Percentiles rank a stretch among this genome's conserved stretches.
Conservation (phyloP, 2,888 invertebrate species). For the Phengaris alcon region DNA sequence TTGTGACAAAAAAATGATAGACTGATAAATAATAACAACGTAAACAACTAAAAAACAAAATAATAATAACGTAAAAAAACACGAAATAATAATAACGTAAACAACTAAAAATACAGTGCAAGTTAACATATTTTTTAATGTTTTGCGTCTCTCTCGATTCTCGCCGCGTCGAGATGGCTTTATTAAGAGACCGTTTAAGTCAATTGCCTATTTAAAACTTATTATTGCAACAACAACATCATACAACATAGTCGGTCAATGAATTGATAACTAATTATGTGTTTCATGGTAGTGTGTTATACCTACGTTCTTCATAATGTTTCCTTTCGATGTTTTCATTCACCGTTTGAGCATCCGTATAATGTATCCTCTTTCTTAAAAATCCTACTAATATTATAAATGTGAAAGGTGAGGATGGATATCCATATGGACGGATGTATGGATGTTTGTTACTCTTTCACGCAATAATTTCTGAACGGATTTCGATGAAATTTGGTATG, state of each 20-base stretch:
- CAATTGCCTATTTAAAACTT: neutral
- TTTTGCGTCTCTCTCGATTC: neutral
- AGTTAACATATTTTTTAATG: neutral
- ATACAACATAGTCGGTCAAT: constrained; percentile 8
- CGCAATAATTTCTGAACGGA: too few relatives aligned
- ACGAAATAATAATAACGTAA: too few relatives aligned
- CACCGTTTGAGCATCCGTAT: neutral
- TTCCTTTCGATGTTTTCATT: neutral
- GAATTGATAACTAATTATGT: neutral
- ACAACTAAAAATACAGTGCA: neutral
- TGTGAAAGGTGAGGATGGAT: too few relatives aligned
- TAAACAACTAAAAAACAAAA: too few relatives aligned
- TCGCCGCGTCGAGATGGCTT: neutral
- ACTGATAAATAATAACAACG: too few relatives aligned
- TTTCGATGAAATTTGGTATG: too few relatives aligned
- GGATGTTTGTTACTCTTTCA: too few relatives aligned
- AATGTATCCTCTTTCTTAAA: too few relatives aligned
- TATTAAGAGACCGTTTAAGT: neutral
- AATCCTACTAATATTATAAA: too few relatives aligned
- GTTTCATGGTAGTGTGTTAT: neutral
- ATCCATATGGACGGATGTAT: too few relatives aligned
- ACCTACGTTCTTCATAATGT: neutral
- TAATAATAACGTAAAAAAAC: too few relatives aligned
- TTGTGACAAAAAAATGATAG: too few relatives aligned
- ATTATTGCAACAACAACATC: constrained; percentile 1